Conservation (phyloP, 2,113 vertebrate genomes). For the Connochaetes taurinus region DNA sequence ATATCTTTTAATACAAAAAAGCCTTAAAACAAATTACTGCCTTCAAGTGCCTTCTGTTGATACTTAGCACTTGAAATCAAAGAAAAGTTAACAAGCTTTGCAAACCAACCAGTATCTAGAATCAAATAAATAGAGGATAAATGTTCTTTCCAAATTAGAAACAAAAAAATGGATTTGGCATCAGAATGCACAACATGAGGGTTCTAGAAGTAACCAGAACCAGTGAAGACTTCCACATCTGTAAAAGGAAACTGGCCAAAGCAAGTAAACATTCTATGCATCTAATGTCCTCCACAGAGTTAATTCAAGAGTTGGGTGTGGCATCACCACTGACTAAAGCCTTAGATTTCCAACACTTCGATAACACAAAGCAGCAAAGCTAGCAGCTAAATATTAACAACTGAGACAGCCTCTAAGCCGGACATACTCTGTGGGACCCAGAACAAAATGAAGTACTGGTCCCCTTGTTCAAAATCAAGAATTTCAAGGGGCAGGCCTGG, state of each 20-base stretch:
- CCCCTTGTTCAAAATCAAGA: neutral
- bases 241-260: conserved; percentile 10
- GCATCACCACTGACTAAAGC: neutral
- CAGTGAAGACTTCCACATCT: neutral
- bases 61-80: conserved; percentile 4
- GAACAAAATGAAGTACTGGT: neutral
- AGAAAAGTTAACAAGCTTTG: neutral
- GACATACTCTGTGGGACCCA: neutral
- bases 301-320: conserved; percentile 6
- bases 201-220: neutral
- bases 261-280: neutral
- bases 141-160: conserved; percentile 13
- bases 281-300: neutral
- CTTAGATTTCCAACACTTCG: neutral
- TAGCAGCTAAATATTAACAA: neutral
- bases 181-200: neutral
- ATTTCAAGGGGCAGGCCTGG: neutral
- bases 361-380: neutral
- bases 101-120: neutral
- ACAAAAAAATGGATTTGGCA: neutral
- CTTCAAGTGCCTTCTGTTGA: neutral
- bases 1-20: conserved; percentile 21
- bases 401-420: neutral
- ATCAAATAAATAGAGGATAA: neutral
- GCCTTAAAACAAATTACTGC: neutral